These are phyloP conservation scores for Dendrolimus punctatus DNA, from an alignment of 1,140 invertebrate species.

Conservation along the genomic window DNA sequence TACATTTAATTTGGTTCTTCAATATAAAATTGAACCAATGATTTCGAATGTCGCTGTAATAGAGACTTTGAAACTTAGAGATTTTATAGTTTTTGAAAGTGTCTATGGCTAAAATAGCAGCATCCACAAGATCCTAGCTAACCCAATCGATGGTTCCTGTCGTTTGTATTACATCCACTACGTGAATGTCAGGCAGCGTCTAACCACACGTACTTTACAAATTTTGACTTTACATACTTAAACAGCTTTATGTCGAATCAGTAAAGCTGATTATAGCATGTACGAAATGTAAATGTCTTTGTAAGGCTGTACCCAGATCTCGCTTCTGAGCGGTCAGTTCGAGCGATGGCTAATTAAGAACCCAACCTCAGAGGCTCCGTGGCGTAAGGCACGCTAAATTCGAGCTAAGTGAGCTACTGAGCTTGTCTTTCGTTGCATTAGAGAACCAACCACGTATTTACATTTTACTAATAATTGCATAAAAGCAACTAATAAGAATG, in stretches of 20 bases:
- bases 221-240: conserved; percentile 3
- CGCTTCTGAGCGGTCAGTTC: conserved; percentile 50
- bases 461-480: conserved; percentile 8
- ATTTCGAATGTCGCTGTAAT: too few species aligned
- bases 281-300: conserved; percentile 2
- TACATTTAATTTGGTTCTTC: too few species aligned
- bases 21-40: too few species aligned
- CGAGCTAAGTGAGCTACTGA: conserved; percentile 52
- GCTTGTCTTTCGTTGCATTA: conserved; percentile 38
- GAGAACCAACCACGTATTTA: conserved; percentile 20
- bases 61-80: too few species aligned
- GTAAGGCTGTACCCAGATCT: conserved; percentile 23
- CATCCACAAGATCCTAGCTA: conserved; percentile 12
- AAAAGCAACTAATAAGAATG: too few species aligned
- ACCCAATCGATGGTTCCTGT: conserved; percentile 16
- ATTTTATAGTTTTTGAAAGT: too few species aligned
- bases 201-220: conserved; percentile 17
- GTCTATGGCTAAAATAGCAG: not conserved
- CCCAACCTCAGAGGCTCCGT: conserved; percentile 44
- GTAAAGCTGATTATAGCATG: conserved; percentile 14
- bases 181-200: conserved; percentile 25
- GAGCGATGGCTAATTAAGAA: conserved; percentile 63
- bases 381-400: conserved; percentile 55
- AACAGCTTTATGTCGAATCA: conserved; percentile 1
- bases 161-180: conserved; percentile 18